These are phyloP conservation scores for Hemiprocne comata DNA, from an alignment of 2,113 vertebrate genomes.

Conservation along the genomic window DNA sequence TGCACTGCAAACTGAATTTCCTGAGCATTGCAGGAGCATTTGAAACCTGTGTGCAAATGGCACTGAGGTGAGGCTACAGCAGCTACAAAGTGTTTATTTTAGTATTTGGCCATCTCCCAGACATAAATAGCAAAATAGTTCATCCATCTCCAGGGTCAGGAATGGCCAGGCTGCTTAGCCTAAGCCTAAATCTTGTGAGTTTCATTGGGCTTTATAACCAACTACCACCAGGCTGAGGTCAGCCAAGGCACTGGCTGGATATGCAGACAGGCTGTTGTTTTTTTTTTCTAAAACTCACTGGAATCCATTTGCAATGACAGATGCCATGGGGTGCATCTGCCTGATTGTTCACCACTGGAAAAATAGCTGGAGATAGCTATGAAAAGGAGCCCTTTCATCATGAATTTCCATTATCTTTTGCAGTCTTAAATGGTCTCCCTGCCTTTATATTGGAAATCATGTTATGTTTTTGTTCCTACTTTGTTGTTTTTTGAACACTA, in stretches of 20 bases:
- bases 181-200: not conserved
- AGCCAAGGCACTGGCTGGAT: not conserved
- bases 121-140: not conserved
- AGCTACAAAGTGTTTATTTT: not conserved
- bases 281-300: not conserved
- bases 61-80: not conserved
- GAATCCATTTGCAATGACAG: not conserved
- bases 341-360: not conserved
- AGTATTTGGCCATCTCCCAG: not conserved
- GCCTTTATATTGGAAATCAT: not conserved
- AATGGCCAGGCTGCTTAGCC: not conserved
- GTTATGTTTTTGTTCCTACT: slow-evolving; percentile 1
- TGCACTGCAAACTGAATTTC: not conserved
- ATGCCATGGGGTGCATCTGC: not conserved
- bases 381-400: slow-evolving; percentile 8
- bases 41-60: not conserved
- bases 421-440: not conserved
- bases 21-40: not conserved
- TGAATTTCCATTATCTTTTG: slow-evolving; percentile 36
- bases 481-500: not conserved
- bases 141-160: not conserved
- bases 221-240: not conserved
- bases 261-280: not conserved
- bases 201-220: not conserved
- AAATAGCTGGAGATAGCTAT: not conserved